Conservation (phyloP, 2,888 invertebrate species). For the Operophtera brumata region DNA sequence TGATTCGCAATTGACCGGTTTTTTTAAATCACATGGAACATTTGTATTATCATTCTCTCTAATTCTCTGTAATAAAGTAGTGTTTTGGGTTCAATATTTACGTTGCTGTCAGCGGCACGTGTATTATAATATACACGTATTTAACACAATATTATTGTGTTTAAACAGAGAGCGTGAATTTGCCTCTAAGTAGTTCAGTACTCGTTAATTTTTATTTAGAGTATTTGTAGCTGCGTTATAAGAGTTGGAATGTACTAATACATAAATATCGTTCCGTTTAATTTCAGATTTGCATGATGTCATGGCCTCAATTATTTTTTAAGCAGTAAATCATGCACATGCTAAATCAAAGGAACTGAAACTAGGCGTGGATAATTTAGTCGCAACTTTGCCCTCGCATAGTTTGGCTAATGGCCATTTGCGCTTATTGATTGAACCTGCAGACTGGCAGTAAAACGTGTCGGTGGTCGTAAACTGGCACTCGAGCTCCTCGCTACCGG, state of each 20-base stretch:
- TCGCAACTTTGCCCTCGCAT: constrained; percentile 42
- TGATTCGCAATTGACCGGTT: too few relatives aligned
- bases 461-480: constrained; percentile 74
- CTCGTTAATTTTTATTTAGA: too few relatives aligned
- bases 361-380: constrained; percentile 46
- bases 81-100: too few relatives aligned
- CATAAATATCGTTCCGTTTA: not conserved
- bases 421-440: constrained; percentile 65
- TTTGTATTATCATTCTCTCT: too few relatives aligned
- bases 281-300: constrained; percentile 16
- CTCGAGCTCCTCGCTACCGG: constrained; percentile 65
- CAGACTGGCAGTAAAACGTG: constrained; percentile 68
- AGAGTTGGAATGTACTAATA: too few relatives aligned
- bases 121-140: too few relatives aligned
- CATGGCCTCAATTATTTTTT: constrained; percentile 21
- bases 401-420: constrained; percentile 53
- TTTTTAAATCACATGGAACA: too few relatives aligned
- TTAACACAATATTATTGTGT: too few relatives aligned
- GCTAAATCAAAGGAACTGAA: constrained; percentile 36
- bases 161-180: too few relatives aligned
- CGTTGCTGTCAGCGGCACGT: too few relatives aligned
- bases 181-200: too few relatives aligned
- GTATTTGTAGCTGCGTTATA: not conserved
- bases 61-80: too few relatives aligned
- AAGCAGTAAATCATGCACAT: constrained; percentile 16